A percentile compares a stretch with the other conserved stretches of the same genome.
Conservation (phyloP, 2,888 invertebrate genomes). For the Trissolcus japonicus region DNA sequence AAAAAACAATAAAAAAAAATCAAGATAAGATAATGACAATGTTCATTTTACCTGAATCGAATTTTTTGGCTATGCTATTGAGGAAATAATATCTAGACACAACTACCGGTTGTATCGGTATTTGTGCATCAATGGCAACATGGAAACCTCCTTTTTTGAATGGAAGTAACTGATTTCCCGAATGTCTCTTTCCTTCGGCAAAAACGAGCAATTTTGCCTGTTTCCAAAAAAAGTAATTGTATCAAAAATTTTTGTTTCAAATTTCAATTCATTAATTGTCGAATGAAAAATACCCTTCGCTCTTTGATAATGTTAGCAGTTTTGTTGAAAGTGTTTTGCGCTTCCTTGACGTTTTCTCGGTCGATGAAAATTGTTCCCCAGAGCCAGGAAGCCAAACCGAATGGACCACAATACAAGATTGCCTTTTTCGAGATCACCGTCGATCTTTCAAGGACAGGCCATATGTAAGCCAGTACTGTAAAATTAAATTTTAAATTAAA, state of each 20-base stretch:
- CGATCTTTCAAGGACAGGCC: slow-evolving; percentile 88
- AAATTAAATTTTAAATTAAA: too few species aligned
- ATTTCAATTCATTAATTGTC: slow-evolving; percentile 25
- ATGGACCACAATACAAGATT: slow-evolving; percentile 88
- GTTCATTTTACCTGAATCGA: slow-evolving; percentile 80
- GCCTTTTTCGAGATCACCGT: slow-evolving; percentile 91
- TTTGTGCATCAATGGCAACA: slow-evolving; percentile 88
- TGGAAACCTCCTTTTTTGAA: slow-evolving; percentile 98
- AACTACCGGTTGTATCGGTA: slow-evolving; percentile 93
- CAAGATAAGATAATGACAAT: background rate
- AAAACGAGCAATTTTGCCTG: slow-evolving; percentile 89
- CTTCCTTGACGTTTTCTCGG: slow-evolving; percentile 83
- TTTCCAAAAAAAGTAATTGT: too few species aligned
- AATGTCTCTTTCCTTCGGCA: slow-evolving; percentile 94
- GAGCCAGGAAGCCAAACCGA: slow-evolving; percentile 90
- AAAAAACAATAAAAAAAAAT: background rate
- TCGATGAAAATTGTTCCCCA: slow-evolving; percentile 94
- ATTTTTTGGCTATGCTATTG: slow-evolving; percentile 80
- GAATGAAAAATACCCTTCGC: slow-evolving; percentile 78
- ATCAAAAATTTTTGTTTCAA: slow-evolving; percentile 22
- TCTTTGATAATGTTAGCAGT: slow-evolving; percentile 83
- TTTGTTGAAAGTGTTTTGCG: slow-evolving; percentile 84
- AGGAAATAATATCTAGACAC: slow-evolving; percentile 89
- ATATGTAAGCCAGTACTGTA: slow-evolving; percentile 84
- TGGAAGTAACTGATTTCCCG: slow-evolving; percentile 86